A percentile compares a stretch with the other conserved stretches of the same genome.
Evolutionary conservation across 2,113 vertebrate genomes (phyloP).

Genomic region (Apaloderma vittatum): DNA sequence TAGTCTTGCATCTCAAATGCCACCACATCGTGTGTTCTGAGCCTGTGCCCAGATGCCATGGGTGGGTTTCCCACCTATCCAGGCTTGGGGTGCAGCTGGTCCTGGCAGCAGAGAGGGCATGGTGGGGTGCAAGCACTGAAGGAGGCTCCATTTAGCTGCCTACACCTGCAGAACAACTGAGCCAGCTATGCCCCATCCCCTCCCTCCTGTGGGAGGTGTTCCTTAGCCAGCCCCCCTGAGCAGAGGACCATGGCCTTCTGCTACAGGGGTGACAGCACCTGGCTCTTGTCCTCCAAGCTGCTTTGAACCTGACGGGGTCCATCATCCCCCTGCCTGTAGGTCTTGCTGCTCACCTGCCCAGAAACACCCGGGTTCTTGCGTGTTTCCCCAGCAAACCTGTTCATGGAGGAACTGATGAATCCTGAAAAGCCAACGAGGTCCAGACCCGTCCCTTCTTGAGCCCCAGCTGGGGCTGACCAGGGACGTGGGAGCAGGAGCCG

Average conservation of each 20-base stretch:
- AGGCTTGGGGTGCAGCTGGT: accelerated
- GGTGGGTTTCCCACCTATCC: not conserved
- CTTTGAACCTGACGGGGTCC: not conserved
- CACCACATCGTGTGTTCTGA: accelerated
- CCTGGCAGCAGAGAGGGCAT: not conserved
- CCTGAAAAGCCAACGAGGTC: not conserved
- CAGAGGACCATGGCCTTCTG: too few relatives aligned
- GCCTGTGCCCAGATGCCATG: accelerated
- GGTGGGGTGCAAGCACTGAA: not conserved
- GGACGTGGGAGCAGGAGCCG: not conserved
- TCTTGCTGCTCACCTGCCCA: not conserved
- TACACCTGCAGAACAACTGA: not conserved
- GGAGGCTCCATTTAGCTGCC: not conserved
- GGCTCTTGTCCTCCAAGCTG: not conserved
- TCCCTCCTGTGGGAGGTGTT: not conserved
- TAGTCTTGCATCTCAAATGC: not conserved
- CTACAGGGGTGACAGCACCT: accelerated
- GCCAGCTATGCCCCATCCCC: not conserved
- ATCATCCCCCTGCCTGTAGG: not conserved
- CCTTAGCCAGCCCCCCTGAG: not conserved
- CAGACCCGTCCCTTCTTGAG: not conserved
- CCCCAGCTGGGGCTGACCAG: not conserved
- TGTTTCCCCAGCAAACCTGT: not conserved
- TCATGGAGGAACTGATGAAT: not conserved
- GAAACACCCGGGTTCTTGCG: not conserved